Conservation (phyloP, 2,888 invertebrate genomes). For the Dexiosoma caninum region DNA sequence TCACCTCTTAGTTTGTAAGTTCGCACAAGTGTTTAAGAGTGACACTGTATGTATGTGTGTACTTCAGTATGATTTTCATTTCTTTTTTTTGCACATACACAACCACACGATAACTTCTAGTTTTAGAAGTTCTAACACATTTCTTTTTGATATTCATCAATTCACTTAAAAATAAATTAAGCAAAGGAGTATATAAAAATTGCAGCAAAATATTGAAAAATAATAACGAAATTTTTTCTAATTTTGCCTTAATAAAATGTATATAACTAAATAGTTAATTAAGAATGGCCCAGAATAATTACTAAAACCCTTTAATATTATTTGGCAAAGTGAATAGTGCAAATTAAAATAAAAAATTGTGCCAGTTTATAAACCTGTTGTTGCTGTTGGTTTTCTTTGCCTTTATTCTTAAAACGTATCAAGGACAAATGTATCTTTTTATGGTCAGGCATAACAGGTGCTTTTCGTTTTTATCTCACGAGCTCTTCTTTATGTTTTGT, state of each 20-base stretch:
- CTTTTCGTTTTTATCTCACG: constrained; percentile 53
- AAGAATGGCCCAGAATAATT: too few relatives aligned
- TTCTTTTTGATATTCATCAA: not conserved
- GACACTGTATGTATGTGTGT: not conserved
- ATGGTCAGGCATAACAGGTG: constrained; percentile 62
- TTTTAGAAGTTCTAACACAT: constrained; percentile 10
- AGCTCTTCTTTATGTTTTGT: constrained; percentile 22
- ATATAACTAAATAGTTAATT: too few relatives aligned
- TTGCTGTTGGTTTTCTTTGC: constrained; percentile 21
- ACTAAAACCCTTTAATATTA: too few relatives aligned
- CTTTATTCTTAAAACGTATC: constrained; percentile 35
- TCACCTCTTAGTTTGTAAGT: not conserved
- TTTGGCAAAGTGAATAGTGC: too few relatives aligned
- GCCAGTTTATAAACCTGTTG: constrained; percentile 56
- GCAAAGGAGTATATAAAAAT: too few relatives aligned
- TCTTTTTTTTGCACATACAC: not conserved
- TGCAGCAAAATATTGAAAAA: too few relatives aligned
- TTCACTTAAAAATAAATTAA: too few relatives aligned
- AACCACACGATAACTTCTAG: constrained; percentile 24
- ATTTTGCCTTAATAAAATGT: too few relatives aligned
- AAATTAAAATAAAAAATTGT: too few relatives aligned
- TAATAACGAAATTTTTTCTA: not conserved
- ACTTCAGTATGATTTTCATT: not conserved
- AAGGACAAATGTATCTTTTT: constrained; percentile 58
- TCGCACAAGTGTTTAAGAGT: not conserved